These are phyloP conservation scores for Aphelocoma californica DNA, from an alignment of 2,797 vertebrate genomes.

Conservation along the genomic window DNA sequence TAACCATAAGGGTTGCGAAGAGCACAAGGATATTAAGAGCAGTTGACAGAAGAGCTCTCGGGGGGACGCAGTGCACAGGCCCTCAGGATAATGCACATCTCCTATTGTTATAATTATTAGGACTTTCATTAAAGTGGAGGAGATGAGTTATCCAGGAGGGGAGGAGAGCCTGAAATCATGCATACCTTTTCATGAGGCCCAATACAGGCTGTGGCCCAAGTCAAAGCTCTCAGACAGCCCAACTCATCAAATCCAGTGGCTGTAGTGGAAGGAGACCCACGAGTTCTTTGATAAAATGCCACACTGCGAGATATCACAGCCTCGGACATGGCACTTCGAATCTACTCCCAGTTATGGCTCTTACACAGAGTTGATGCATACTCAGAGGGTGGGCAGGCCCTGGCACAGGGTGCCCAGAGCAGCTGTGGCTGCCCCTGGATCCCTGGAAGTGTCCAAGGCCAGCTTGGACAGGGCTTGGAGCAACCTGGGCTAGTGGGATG, in stretches of 20 bases:
- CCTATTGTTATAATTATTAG: conserved; percentile 28
- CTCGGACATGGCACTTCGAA: not conserved
- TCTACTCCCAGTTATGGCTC: not conserved
- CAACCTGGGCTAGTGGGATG: not conserved
- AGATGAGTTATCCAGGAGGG: conserved; percentile 12
- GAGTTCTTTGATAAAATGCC: not conserved
- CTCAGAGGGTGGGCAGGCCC: not conserved
- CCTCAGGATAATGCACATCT: not conserved
- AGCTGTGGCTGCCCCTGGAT: not conserved
- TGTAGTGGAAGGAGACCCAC: not conserved
- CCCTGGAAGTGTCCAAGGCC: not conserved
- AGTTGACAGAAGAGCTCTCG: conserved; percentile 57
- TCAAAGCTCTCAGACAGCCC: not conserved
- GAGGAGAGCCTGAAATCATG: conserved; percentile 21
- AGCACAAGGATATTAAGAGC: conserved; percentile 41
- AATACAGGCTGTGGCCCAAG: not conserved
- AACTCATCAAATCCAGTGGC: not conserved
- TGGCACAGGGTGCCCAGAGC: not conserved
- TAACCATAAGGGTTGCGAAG: not conserved
- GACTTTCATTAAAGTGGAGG: conserved; percentile 1
- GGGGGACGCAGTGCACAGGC: not conserved
- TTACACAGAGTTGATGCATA: not conserved
- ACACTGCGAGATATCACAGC: not conserved
- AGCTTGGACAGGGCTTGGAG: fast-evolving
- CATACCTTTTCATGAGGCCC: conserved; percentile 26